phyloP scores from a whole-genome alignment of 2,797 vertebrate genomes.

The Eupleurogrammus muticus region DNA sequence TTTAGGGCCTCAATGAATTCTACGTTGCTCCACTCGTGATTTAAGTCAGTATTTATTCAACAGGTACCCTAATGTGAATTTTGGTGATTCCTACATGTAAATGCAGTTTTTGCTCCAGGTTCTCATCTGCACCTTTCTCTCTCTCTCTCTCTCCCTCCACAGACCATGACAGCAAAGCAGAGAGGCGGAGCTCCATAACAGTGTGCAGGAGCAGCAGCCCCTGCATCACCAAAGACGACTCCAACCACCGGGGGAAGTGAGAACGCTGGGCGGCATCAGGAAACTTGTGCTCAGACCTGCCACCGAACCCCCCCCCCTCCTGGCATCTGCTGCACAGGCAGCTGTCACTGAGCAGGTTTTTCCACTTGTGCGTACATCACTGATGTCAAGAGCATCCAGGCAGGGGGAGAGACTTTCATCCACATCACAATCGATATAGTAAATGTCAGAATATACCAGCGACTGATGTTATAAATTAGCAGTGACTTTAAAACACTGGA shows the following conservation, averaged over 20 bases:
- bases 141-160: slow-evolving; percentile 52
- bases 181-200: slow-evolving; percentile 80
- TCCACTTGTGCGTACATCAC: slow-evolving; percentile 21
- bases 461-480: slow-evolving; percentile 15
- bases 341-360: slow-evolving; percentile 33
- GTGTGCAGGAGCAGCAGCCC: slow-evolving; percentile 84
- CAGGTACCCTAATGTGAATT: neutral
- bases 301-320: slow-evolving; percentile 52
- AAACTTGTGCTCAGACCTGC: slow-evolving; percentile 52
- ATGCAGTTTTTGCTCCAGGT: neutral
- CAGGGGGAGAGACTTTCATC: slow-evolving; percentile 20
- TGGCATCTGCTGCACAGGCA: slow-evolving; percentile 24
- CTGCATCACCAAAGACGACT: slow-evolving; percentile 88
- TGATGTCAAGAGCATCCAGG: slow-evolving; percentile 19
- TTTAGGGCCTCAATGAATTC: neutral
- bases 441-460: slow-evolving; percentile 49
- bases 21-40: neutral
- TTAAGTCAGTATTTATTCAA: neutral
- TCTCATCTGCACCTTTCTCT: slow-evolving; percentile 33
- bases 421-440: slow-evolving; percentile 18
- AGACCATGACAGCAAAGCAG: slow-evolving; percentile 89
- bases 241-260: slow-evolving; percentile 81
- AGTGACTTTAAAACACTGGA: slow-evolving; percentile 34
- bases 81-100: neutral
- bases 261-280: slow-evolving; percentile 40